phyloP scores from a whole-genome alignment of 2,888 invertebrate genomes.

The Sesia bembeciformis region DNA sequence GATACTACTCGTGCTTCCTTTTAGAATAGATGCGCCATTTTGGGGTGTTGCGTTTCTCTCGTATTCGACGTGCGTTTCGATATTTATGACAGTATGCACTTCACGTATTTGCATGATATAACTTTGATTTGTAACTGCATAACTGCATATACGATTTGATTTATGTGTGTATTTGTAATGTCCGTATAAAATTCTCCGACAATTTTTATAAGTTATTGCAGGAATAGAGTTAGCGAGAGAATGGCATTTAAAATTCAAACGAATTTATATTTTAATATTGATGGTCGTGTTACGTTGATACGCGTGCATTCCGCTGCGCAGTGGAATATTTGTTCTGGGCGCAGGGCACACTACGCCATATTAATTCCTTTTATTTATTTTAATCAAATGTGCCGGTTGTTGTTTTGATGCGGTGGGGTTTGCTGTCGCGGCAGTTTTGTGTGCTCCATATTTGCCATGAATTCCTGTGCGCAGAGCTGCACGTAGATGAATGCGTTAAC shows the following conservation, averaged over 20 bases:
- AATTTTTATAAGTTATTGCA: conserved; percentile 15
- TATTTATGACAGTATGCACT: conserved; percentile 54
- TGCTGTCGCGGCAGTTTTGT: conserved; percentile 55
- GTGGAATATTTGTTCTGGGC: neutral
- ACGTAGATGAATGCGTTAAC: conserved; percentile 69
- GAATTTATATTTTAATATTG: conserved; percentile 28
- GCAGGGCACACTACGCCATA: conserved; percentile 16
- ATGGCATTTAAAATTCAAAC: conserved; percentile 13
- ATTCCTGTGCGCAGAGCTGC: conserved; percentile 54
- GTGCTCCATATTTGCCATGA: conserved; percentile 53
- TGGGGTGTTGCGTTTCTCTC: conserved; percentile 52
- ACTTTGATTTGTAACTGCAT: conserved; percentile 10
- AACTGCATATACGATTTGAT: conserved; percentile 1
- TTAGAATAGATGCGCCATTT: conserved; percentile 66
- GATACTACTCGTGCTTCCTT: conserved; percentile 60
- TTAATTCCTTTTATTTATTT: conserved; percentile 64
- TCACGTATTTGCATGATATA: conserved; percentile 27
- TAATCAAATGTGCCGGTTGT: conserved; percentile 60
- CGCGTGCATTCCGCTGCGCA: neutral
- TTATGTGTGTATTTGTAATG: conserved; percentile 6
- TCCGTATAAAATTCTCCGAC: conserved; percentile 7
- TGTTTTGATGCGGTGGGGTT: conserved; percentile 58
- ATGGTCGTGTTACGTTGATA: conserved; percentile 11
- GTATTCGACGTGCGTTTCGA: conserved; percentile 50
- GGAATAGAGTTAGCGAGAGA: neutral